Evolutionary conservation across 2,797 vertebrate genomes (phyloP).

Genomic region (Luscinia megarhynchos): DNA sequence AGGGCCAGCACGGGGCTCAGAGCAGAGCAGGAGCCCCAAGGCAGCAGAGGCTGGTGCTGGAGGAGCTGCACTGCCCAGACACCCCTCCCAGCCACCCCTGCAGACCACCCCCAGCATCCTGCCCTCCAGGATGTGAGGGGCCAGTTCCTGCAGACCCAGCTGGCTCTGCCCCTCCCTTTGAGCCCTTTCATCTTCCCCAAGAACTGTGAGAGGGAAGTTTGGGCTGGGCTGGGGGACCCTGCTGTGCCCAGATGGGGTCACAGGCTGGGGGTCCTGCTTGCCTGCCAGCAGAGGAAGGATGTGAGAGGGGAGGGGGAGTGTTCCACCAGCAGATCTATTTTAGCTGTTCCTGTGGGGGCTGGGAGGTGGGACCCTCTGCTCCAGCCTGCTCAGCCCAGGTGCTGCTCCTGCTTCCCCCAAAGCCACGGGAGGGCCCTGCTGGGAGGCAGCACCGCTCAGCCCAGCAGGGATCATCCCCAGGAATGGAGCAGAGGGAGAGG

Average conservation of each 20-base stretch:
- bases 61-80: not conserved
- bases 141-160: not conserved
- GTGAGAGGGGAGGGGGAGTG: not conserved
- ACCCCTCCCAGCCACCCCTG: not conserved
- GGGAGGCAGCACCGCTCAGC: not conserved
- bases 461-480: not conserved
- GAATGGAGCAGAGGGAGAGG: not conserved
- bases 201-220: not conserved
- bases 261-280: not conserved
- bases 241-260: not conserved
- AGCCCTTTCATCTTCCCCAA: constrained; percentile 16
- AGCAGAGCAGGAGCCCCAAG: rapidly evolving
- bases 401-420: not conserved
- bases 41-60: rapidly evolving
- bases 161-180: constrained; percentile 51
- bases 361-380: not conserved
- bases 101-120: not conserved
- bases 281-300: constrained; percentile 10
- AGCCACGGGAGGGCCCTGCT: rapidly evolving
- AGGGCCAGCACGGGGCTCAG: rapidly evolving
- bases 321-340: constrained; percentile 22
- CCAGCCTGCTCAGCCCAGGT: not conserved
- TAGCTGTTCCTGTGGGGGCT: not conserved
- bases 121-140: not conserved
- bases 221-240: not conserved